phyloP scores from a whole-genome alignment of 2,113 vertebrate genomes.

The Brachypodius melanocephalos region DNA sequence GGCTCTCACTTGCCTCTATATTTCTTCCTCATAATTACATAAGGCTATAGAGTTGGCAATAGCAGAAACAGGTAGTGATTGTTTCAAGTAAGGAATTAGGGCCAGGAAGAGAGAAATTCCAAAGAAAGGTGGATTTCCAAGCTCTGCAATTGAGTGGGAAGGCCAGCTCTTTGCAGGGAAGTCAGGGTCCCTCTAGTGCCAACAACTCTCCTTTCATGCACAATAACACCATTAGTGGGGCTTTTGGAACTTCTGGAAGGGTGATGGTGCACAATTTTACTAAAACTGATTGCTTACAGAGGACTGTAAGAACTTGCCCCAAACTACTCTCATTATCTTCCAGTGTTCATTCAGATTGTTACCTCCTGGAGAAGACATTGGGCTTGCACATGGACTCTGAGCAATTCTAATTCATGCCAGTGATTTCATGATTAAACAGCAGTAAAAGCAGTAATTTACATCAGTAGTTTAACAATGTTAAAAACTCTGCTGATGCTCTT shows the following conservation, averaged over 20 bases:
- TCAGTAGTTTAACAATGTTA: neutral
- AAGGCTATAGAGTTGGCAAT: neutral
- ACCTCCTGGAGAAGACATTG: neutral
- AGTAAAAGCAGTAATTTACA: neutral
- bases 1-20: neutral
- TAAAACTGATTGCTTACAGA: neutral
- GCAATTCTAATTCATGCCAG: neutral
- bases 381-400: neutral
- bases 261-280: neutral
- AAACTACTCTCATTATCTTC: neutral
- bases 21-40: neutral
- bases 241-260: neutral
- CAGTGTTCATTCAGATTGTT: neutral
- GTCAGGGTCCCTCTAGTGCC: neutral
- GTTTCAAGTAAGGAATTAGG: neutral
- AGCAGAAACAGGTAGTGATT: neutral
- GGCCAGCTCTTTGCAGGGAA: neutral
- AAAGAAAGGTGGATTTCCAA: neutral
- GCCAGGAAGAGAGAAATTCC: neutral
- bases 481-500: neutral
- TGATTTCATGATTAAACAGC: neutral
- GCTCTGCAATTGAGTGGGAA: neutral
- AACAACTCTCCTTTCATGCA: rapidly evolving
- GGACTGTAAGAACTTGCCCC: neutral
- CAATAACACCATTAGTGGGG: neutral